A percentile compares a stretch with the other conserved stretches of the same genome.
These are phyloP conservation scores for Sussaba pulchella DNA, from an alignment of 2,888 invertebrate species.

Conservation along the genomic window DNA sequence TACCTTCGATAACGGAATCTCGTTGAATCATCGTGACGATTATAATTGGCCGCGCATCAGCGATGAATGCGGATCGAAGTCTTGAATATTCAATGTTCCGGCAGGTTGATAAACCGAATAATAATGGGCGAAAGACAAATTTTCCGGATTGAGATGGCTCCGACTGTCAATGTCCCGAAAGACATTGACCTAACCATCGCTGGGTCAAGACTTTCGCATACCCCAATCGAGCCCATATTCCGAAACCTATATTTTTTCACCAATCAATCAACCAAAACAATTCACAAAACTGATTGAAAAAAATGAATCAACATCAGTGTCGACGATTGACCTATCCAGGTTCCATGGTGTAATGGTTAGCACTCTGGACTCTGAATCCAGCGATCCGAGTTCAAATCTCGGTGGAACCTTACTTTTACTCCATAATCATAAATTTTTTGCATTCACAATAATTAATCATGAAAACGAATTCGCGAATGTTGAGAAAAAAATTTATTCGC, in stretches of 20 bases:
- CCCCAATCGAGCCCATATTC: conserved; percentile 11
- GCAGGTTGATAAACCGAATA: too few relatives aligned
- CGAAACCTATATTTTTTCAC: conserved; percentile 13
- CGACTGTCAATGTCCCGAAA: too few relatives aligned
- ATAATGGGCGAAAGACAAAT: too few relatives aligned
- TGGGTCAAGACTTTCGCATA: neutral
- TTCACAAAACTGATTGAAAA: neutral
- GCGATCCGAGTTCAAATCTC: conserved; percentile 93
- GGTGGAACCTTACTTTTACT: conserved; percentile 86
- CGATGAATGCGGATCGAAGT: too few relatives aligned
- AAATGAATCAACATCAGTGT: too few relatives aligned
- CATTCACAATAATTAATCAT: neutral
- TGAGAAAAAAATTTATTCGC: neutral
- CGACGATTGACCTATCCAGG: conserved; percentile 12
- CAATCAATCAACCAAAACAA: neutral
- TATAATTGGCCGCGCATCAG: conserved; percentile 43
- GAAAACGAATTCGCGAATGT: neutral
- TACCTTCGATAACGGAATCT: conserved; percentile 59
- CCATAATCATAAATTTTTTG: neutral
- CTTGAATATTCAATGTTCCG: too few relatives aligned
- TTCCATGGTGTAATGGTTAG: conserved; percentile 91
- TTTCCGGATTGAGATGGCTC: too few relatives aligned
- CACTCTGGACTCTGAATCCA: conserved; percentile 93
- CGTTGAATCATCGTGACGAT: conserved; percentile 54
- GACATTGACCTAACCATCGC: too few relatives aligned